phyloP scores from a whole-genome alignment of 2,113 vertebrate species.

The Anthoscopus minutus region DNA sequence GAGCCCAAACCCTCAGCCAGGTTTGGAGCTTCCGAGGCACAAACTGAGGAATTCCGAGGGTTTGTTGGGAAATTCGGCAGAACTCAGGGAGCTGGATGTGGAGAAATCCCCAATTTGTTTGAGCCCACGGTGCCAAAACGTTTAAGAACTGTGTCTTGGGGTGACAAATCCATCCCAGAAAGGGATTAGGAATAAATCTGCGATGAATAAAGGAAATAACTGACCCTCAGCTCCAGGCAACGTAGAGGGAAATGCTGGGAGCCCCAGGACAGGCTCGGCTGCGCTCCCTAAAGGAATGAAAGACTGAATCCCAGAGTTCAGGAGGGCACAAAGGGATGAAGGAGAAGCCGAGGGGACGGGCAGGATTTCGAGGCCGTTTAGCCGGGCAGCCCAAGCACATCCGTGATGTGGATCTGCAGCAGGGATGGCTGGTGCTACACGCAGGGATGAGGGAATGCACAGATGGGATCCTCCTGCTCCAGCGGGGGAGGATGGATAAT shows the following conservation, averaged over 20 bases:
- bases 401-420: fast-evolving
- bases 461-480: background rate
- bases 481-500: background rate
- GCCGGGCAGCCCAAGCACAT: background rate
- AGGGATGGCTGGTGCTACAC: background rate
- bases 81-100: fast-evolving
- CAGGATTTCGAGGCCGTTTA: background rate
- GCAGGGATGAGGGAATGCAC: background rate
- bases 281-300: background rate
- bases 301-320: background rate
- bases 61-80: background rate
- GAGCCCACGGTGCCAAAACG: background rate
- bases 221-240: background rate
- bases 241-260: fast-evolving
- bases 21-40: background rate
- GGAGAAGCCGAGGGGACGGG: background rate
- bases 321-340: background rate
- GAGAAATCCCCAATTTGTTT: background rate
- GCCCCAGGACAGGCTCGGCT: background rate
- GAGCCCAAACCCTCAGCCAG: background rate
- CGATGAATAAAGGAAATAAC: background rate
- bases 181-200: background rate
- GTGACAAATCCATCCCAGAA: background rate
- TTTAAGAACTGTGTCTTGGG: background rate
- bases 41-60: fast-evolving